Percentiles rank a stretch among this genome's conserved stretches.
Evolutionary conservation across 2,113 vertebrate genomes (phyloP).

Genomic region (Cebus imitator): DNA sequence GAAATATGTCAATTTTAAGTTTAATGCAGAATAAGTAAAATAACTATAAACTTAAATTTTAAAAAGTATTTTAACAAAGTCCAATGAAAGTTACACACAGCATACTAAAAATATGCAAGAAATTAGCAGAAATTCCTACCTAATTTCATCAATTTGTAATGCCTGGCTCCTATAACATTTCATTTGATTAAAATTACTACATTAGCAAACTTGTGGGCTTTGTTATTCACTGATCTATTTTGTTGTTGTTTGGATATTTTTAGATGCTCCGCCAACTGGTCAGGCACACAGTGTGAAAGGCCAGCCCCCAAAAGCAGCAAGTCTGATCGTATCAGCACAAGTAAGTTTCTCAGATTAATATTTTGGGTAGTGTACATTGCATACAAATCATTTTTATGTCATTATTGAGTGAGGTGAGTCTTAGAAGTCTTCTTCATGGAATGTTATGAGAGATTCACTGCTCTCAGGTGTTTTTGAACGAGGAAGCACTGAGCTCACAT

Average conservation of each 20-base stretch:
- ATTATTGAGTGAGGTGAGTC: neutral
- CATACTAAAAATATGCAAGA: neutral
- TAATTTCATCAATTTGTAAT: slow-evolving; percentile 40
- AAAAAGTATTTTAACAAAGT: neutral
- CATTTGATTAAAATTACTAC: slow-evolving; percentile 41
- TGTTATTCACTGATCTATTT: slow-evolving; percentile 69
- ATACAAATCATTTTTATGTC: neutral
- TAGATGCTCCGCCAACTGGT: slow-evolving; percentile 98
- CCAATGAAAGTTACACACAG: neutral
- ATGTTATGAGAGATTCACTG: neutral
- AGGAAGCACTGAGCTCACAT: rapidly evolving
- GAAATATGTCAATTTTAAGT: neutral
- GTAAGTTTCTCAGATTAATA: slow-evolving; percentile 85
- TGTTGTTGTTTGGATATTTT: slow-evolving; percentile 83
- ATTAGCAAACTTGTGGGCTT: slow-evolving; percentile 47
- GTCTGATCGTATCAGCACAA: slow-evolving; percentile 94
- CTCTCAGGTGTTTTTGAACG: neutral
- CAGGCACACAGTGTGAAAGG: slow-evolving; percentile 97
- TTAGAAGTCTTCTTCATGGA: neutral
- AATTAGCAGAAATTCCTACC: neutral
- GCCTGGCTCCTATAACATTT: slow-evolving; percentile 26
- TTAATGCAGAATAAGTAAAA: slow-evolving; percentile 14
- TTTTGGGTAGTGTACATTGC: neutral
- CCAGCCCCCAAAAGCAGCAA: slow-evolving; percentile 99
- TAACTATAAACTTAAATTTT: neutral